Conservation (phyloP, 1,140 invertebrate species). For the Trichonephila inaurata region DNA sequence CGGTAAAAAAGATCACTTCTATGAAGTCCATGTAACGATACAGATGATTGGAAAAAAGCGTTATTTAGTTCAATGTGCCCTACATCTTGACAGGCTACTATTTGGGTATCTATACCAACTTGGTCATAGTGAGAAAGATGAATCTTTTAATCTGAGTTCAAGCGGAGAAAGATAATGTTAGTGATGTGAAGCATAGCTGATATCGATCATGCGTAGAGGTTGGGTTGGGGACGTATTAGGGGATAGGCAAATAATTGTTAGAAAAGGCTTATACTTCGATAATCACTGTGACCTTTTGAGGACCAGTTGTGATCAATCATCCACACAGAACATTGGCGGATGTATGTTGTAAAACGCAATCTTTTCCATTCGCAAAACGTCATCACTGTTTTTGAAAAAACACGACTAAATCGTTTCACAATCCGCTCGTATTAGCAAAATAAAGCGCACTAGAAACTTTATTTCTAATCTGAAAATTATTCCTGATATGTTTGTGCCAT, state of each 20-base stretch:
- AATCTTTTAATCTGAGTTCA: slow-evolving; percentile 32
- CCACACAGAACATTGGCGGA: not conserved
- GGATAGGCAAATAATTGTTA: slow-evolving; percentile 33
- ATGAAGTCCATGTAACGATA: not conserved
- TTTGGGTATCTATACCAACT: not conserved
- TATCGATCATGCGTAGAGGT: slow-evolving; percentile 48
- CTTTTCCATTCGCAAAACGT: not conserved
- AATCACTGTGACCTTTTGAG: slow-evolving; percentile 32
- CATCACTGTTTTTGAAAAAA: slow-evolving; percentile 17
- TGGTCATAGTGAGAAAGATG: not conserved
- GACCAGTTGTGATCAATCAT: slow-evolving; percentile 50
- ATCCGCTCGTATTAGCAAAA: not conserved
- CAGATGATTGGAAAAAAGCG: not conserved
- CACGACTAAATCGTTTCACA: not conserved
- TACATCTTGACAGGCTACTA: too few relatives aligned
- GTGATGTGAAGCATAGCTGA: slow-evolving; percentile 21
- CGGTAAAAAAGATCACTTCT: not conserved
- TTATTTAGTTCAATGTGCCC: not conserved
- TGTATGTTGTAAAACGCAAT: not conserved
- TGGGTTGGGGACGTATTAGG: slow-evolving; percentile 11
- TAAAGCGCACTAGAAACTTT: not conserved
- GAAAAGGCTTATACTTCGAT: slow-evolving; percentile 30
- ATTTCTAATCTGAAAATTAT: slow-evolving; percentile 14
- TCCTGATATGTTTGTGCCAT: not conserved
- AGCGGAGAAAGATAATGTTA: slow-evolving; percentile 11